phyloP scores from a whole-genome alignment of 2,113 vertebrate species.

The Euleptes europaea region DNA sequence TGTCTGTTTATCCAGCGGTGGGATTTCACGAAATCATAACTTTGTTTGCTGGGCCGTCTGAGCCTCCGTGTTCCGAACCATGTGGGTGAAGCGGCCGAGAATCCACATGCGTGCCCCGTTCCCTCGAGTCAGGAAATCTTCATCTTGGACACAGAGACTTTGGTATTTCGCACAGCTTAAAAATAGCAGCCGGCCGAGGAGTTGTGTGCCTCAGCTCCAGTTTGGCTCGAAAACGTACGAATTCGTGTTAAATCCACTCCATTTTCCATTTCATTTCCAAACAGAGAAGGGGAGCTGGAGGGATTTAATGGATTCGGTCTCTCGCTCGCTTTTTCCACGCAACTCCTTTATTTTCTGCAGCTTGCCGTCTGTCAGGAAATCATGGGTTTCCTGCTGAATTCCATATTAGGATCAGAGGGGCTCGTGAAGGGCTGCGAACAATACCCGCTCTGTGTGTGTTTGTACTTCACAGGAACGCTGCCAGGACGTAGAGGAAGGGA shows the following conservation, averaged over 20 bases:
- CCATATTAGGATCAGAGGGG: conserved; percentile 86
- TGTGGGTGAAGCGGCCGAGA: conserved; percentile 60
- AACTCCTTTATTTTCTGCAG: conserved; percentile 66
- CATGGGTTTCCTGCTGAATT: conserved; percentile 86
- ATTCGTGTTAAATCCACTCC: conserved; percentile 68
- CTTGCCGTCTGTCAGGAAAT: conserved; percentile 82
- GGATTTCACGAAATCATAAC: conserved; percentile 72
- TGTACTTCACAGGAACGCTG: conserved; percentile 79
- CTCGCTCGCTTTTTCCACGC: not conserved
- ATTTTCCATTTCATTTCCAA: conserved; percentile 71
- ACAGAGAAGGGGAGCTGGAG: conserved; percentile 74
- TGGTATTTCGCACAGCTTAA: conserved; percentile 54
- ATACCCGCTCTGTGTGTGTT: conserved; percentile 83
- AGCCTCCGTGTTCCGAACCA: conserved; percentile 59
- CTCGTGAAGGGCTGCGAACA: conserved; percentile 80
- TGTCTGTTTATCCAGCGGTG: not conserved
- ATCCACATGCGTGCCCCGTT: conserved; percentile 12
- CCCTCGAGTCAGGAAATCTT: conserved; percentile 67
- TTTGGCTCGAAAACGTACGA: conserved; percentile 54
- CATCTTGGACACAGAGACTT: conserved; percentile 59
- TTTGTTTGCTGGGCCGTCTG: conserved; percentile 61
- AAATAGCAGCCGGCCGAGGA: conserved; percentile 53
- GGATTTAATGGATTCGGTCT: conserved; percentile 72
- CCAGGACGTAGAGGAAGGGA: conserved; percentile 74
- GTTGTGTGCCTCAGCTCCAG: conserved; percentile 41